Evolutionary conservation across 2,797 vertebrate genomes (phyloP), one percentile per base, ranked within the genome.

Genomic region (Masticophis lateralis): DNA sequence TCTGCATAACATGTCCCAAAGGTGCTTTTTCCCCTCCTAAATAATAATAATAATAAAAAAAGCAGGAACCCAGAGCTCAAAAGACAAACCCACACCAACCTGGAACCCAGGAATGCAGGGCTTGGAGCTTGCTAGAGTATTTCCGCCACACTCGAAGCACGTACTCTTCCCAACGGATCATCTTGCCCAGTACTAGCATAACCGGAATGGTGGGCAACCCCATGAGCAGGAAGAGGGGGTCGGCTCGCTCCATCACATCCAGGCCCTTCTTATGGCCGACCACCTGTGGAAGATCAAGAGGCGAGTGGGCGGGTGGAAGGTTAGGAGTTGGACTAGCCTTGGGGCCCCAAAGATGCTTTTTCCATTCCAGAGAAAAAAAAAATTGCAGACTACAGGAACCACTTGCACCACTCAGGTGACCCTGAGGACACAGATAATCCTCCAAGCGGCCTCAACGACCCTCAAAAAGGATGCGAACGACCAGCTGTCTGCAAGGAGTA

Each of bases 91-190:
- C 3, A 10, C 32, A 74, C 90, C 25, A 95, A 98, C 97, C 98
- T 90, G 97, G 95, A 0, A 96, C 83, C 28, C 96, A 87, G 55
- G 93, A 91, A 59, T 95, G 96, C 27, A 93, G 95, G 16, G 95
- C 69, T 91, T 97, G 96, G 16, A 96, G 95, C 92, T 95, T 98
- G 95, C 92, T 95, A 2, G 95, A 97, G 93, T 97, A 97, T 87
- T 96, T 97, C 94, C 97, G 97, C 98, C 98, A 98, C 57, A 98
- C 93, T 25, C 98, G 97, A 88, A 98, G 96, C 25, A 98, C 53
- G 0, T 97, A 98, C 87, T 98, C 98, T 93, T 98, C 98, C 98
- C 98, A 98, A 93, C 97, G 98, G 95, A 98, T 96, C 97, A 98
- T 98, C 96, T 98, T 98, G 1, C 98, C 98, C 92, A 98, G 97